Percentiles rank a stretch among this genome's conserved stretches.
Evolutionary conservation across 2,797 vertebrate genomes (phyloP).

Genomic region (Tenualosa thibaudeaui): DNA sequence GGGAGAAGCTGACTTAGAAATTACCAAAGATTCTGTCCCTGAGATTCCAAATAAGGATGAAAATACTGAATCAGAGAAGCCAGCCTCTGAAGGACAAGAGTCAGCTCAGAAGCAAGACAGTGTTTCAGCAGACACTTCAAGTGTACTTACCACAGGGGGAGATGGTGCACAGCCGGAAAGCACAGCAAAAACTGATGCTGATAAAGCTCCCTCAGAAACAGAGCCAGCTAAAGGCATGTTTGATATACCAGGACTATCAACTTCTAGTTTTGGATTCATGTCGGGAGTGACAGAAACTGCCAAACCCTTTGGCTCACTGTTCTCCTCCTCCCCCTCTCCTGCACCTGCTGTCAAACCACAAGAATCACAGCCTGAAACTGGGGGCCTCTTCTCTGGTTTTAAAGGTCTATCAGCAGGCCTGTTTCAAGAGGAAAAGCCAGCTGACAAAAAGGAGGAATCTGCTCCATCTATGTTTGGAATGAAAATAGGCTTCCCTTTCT

Average conservation of each 20-base stretch:
- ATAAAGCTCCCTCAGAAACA: neutral
- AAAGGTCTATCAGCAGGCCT: conserved; percentile 84
- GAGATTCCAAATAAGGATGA: neutral
- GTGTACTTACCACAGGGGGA: conserved; percentile 55
- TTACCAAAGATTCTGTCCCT: neutral
- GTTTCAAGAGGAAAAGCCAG: conserved; percentile 81
- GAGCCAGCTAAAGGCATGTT: conserved; percentile 63
- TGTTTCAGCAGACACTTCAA: conserved; percentile 54
- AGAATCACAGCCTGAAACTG: conserved; percentile 60
- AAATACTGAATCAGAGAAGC: neutral
- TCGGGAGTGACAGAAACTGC: conserved; percentile 71
- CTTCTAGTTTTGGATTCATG: conserved; percentile 79
- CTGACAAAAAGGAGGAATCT: conserved; percentile 62
- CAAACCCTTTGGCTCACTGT: conserved; percentile 81
- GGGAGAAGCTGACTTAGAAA: neutral
- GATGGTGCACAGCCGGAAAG: conserved; percentile 56
- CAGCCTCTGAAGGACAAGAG: conserved; percentile 41
- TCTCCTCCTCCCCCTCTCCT: conserved; percentile 71
- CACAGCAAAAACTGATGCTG: conserved; percentile 41
- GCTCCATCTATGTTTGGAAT: conserved; percentile 76
- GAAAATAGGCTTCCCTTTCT: conserved; percentile 73
- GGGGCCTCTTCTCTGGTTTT: conserved; percentile 80
- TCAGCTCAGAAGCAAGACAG: conserved; percentile 40
- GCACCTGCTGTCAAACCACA: conserved; percentile 56
- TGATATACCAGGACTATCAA: conserved; percentile 74